Evolutionary conservation across 1,140 invertebrate species (phyloP), one percentile per base, ranked within the genome.

Genomic region (Formica selysi): DNA sequence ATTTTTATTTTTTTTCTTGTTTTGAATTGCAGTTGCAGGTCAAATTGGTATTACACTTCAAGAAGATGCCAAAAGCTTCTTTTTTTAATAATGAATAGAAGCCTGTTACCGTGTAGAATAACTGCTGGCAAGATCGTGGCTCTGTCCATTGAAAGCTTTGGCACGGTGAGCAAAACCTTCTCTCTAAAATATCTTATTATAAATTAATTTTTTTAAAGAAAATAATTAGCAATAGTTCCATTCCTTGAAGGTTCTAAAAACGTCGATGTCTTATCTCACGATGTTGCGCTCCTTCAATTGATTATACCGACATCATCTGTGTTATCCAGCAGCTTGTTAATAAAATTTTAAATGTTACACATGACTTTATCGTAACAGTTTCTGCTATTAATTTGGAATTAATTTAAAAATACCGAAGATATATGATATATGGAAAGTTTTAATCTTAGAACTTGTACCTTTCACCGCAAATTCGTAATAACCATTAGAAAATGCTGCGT

Each of bases 41-140:
- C 73, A 76, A 76, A 76, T 41, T 76, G 73, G 57, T 76, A 76
- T 76, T 76, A 76, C 16, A 76, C 73, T 62, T 76, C 73, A 0
- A 5, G 36, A 0, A 62, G 73, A 29, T 76, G 73, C 41, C 51
- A 22, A 62, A 76, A 76, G 22, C 51, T 76, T 41, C 73, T 76
- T 62, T 62, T 76, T 7, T 76, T 76, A 76, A 76, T 76, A 2
- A 76, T 76, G 73, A 76, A 76, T 41, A 76, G 73, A 29, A 76
- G 36, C 16, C 36, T 76, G 57, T 41, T 76, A 76, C 57, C 73
- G 10, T 76, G 73, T 26, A 76, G 10, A 76, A 61, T 76, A 29
- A 76, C 73, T 62, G 73, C 73, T 62, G 73, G 73, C 36, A 76
- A 76, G 3, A 10, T 76, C 36, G 73, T 76, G 22, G 22, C 57